A percentile compares a stretch with the other conserved stretches of the same genome.
Conservation (phyloP, 2,797 vertebrate species). For the Anas bahamensis region DNA sequence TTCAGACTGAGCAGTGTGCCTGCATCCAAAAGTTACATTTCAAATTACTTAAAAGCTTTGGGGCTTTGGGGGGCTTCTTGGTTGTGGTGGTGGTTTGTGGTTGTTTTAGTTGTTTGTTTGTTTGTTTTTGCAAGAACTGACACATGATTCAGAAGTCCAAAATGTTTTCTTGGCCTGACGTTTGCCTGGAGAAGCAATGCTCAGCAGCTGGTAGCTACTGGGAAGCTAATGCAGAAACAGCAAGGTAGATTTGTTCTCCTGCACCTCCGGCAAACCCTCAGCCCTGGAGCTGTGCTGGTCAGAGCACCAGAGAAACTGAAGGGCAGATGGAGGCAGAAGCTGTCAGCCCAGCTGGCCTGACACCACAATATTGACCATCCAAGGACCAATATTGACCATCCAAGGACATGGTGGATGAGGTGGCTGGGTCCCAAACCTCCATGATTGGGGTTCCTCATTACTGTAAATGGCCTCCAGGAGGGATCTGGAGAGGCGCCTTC, state of each 20-base stretch:
- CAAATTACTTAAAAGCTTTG: background rate
- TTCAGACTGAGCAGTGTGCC: background rate
- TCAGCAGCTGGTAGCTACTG: background rate
- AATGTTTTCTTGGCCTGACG: background rate
- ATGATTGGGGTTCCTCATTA: background rate
- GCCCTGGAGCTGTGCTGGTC: background rate
- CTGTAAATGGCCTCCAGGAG: background rate
- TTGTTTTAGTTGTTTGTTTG: no score
- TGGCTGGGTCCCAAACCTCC: background rate
- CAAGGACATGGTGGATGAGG: background rate
- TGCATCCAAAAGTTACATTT: background rate
- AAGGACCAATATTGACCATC: background rate
- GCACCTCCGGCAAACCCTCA: background rate
- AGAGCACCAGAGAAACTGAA: background rate
- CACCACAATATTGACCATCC: background rate
- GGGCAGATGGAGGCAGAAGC: background rate
- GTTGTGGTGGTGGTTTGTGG: no score
- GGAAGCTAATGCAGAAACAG: background rate
- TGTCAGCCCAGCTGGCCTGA: background rate
- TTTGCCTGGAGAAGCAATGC: background rate
- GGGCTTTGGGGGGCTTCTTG: no score
- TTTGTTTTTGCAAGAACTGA: background rate
- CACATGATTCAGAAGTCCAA: background rate
- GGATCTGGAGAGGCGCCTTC: background rate
- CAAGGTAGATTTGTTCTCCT: background rate